phyloP scores from a whole-genome alignment of 2,113 vertebrate genomes.

The Paradisaea rubra region DNA sequence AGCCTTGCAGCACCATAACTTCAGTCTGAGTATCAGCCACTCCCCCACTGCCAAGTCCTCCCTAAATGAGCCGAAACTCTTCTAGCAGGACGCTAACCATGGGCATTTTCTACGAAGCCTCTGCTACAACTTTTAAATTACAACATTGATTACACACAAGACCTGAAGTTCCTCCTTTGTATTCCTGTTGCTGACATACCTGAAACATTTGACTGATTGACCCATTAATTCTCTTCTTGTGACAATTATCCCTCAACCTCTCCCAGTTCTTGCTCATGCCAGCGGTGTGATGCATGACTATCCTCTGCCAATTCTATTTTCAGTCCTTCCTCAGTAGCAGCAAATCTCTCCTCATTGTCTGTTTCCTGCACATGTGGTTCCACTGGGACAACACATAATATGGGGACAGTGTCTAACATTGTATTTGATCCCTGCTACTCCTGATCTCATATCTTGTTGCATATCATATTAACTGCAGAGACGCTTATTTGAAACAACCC shows the following conservation, averaged over 20 bases:
- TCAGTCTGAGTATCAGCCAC: neutral
- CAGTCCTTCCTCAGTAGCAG: neutral
- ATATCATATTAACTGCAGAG: conserved; percentile 3
- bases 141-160: neutral
- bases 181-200: neutral
- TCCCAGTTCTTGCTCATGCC: neutral
- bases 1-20: neutral
- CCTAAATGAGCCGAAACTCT: neutral
- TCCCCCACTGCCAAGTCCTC: neutral
- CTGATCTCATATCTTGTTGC: neutral
- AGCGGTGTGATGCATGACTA: neutral
- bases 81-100: neutral
- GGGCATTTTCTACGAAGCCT: neutral
- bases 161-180: neutral
- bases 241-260: neutral
- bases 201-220: neutral
- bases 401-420: rapidly evolving
- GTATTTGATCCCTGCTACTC: neutral
- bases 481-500: neutral
- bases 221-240: neutral
- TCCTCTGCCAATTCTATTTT: neutral
- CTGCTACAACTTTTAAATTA: neutral
- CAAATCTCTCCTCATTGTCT: neutral
- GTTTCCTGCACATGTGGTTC: neutral
- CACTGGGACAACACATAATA: neutral